Evolutionary conservation across 1,140 invertebrate genomes (phyloP).

Genomic region (Platorchestia sp.): DNA sequence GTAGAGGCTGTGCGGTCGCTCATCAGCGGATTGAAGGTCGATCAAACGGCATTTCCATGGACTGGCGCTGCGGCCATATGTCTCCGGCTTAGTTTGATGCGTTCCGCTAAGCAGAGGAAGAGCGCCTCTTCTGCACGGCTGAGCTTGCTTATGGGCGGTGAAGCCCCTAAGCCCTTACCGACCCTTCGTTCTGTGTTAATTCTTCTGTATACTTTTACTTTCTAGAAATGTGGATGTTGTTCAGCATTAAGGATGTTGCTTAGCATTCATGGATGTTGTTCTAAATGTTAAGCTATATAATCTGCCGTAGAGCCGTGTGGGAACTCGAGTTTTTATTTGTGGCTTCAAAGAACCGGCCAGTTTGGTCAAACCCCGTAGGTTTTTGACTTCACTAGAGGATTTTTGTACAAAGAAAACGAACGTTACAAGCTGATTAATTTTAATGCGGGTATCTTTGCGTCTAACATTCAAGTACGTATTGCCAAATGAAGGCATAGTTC

Average conservation of each 20-base stretch:
- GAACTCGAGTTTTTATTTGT: background rate
- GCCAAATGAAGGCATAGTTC: background rate
- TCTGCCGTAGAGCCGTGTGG: background rate
- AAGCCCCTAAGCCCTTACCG: background rate
- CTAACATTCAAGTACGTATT: background rate
- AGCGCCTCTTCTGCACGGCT: background rate
- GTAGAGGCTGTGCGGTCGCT: background rate
- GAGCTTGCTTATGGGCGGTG: background rate
- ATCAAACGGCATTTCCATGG: constrained; percentile 18
- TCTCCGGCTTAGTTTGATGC: constrained; percentile 14
- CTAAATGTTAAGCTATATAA: background rate
- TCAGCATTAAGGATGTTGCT: background rate
- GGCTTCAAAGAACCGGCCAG: background rate
- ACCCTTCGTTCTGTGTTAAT: background rate
- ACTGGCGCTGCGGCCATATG: background rate
- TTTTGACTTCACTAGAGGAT: background rate
- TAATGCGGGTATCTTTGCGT: too few species aligned
- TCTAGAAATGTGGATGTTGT: background rate
- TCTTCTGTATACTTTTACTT: background rate
- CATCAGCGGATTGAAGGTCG: background rate
- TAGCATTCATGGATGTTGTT: too few species aligned
- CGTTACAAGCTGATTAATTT: background rate
- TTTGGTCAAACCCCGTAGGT: background rate
- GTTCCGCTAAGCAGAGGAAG: background rate
- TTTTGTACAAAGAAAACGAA: background rate